Evolutionary conservation across 2,113 vertebrate species (phyloP).

Genomic region (Pelmatolapia mariae): DNA sequence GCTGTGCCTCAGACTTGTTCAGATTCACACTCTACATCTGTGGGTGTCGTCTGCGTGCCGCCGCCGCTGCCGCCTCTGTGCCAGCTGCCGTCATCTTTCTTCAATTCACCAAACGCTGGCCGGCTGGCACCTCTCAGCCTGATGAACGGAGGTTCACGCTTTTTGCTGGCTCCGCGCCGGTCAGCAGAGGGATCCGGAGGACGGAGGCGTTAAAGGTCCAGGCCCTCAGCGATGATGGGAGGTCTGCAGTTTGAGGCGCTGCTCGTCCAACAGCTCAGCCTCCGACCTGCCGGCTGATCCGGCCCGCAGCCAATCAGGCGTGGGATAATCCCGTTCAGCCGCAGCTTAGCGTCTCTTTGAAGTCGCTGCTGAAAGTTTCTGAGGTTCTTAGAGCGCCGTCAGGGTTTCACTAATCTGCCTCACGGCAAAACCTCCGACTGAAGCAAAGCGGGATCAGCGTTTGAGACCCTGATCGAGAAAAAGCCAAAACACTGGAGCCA

Average conservation of each 20-base stretch:
- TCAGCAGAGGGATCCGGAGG: fast-evolving
- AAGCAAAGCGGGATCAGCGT: not conserved
- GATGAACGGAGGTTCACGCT: not conserved
- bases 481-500: not conserved
- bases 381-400: not conserved
- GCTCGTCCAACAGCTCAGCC: not conserved
- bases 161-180: not conserved
- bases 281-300: not conserved
- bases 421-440: not conserved
- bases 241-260: not conserved
- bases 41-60: not conserved
- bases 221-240: not conserved
- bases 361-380: not conserved
- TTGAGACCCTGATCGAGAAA: not conserved
- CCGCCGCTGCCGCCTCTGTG: not conserved
- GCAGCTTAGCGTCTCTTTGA: not conserved
- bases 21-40: not conserved
- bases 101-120: not conserved
- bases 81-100: not conserved
- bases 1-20: not conserved
- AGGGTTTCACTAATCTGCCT: not conserved
- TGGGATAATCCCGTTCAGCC: not conserved
- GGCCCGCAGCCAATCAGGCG: not conserved
- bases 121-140: not conserved
- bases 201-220: not conserved